Percentiles rank a stretch among this genome's conserved stretches.
Conservation (phyloP, 92 coral and sea anemone species). For the Parazoanthus darwini region DNA sequence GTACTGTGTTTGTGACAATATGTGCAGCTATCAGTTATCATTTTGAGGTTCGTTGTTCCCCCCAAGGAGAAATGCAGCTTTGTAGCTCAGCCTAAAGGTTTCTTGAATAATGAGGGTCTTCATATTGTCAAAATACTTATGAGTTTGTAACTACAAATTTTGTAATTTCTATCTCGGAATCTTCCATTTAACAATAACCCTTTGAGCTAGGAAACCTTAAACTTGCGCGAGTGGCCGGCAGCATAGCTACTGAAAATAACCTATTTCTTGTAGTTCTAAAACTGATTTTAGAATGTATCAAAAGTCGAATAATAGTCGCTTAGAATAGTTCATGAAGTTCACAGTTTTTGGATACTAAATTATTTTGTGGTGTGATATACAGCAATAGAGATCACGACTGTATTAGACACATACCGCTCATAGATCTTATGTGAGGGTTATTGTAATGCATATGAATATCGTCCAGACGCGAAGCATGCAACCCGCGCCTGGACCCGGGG, state of each 20-base stretch:
- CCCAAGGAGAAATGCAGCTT: too few relatives aligned
- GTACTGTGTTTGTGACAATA: not conserved
- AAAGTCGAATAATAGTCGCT: not conserved
- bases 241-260: not conserved
- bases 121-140: not conserved
- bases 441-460: not conserved
- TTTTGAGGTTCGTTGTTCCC: too few relatives aligned
- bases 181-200: conserved; percentile 35
- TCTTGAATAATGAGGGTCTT: not conserved
- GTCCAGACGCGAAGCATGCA: conserved; percentile 18
- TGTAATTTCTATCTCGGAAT: not conserved
- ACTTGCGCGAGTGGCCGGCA: not conserved
- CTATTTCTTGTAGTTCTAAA: not conserved
- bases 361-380: not conserved
- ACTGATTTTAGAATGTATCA: not conserved
- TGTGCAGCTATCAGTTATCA: too few relatives aligned
- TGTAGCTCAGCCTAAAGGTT: not conserved
- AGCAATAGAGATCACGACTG: not conserved
- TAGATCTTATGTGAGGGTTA: conserved; percentile 35
- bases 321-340: too few relatives aligned
- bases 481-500: not conserved
- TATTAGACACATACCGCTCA: not conserved
- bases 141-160: not conserved
- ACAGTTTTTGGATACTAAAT: not conserved
- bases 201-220: conserved; percentile 25